Conservation (phyloP, 2,888 invertebrate genomes). For the Nudaria mundana region DNA sequence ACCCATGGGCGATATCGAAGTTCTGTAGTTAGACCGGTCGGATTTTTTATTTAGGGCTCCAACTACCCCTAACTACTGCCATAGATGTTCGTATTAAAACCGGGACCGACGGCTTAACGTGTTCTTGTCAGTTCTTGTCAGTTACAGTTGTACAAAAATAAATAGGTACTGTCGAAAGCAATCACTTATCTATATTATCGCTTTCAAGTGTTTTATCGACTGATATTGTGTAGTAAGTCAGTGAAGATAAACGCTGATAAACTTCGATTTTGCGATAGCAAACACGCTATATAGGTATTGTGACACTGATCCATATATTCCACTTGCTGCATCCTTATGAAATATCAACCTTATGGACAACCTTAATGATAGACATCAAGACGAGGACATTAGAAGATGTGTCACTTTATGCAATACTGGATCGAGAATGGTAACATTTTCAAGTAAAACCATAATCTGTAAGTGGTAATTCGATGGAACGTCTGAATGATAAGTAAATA, state of each 20-base stretch:
- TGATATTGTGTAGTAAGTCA: constrained; percentile 21
- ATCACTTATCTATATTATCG: constrained; percentile 9
- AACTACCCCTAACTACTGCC: too few relatives aligned
- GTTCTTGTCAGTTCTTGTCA: too few relatives aligned
- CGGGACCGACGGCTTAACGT: too few relatives aligned
- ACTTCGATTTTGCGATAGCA: constrained; percentile 10
- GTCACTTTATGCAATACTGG: not conserved
- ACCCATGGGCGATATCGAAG: too few relatives aligned
- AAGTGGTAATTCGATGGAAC: constrained; percentile 14
- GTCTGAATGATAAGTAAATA: constrained; percentile 3
- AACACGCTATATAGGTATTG: too few relatives aligned
- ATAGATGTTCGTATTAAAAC: too few relatives aligned
- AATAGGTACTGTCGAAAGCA: not conserved
- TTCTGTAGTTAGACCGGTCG: too few relatives aligned
- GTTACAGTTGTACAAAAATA: too few relatives aligned
- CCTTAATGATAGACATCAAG: not conserved
- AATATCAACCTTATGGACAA: too few relatives aligned
- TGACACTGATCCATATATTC: too few relatives aligned
- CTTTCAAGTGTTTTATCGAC: constrained; percentile 19
- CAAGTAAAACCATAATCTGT: constrained; percentile 1
- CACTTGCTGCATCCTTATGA: too few relatives aligned
- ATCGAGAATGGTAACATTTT: not conserved
- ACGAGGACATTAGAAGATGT: constrained; percentile 8
- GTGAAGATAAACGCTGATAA: constrained; percentile 27
- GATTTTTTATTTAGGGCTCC: too few relatives aligned